Conservation (phyloP, 2,888 invertebrate species). For the Azorinus chamasolen region DNA sequence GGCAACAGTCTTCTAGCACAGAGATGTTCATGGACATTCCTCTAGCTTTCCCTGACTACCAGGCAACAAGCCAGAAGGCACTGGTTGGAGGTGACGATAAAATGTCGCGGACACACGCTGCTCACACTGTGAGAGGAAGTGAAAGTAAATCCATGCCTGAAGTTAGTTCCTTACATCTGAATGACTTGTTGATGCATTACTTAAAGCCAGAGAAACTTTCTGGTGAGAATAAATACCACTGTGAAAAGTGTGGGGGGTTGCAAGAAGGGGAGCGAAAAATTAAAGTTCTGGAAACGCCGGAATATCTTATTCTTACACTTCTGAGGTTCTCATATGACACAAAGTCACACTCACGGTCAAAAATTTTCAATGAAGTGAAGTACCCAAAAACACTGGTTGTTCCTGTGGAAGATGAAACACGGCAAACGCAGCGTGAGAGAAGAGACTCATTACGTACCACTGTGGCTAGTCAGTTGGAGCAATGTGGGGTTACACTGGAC, state of each 20-base stretch:
- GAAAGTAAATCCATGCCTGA: conserved; percentile 8
- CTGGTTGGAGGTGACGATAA: conserved; percentile 63
- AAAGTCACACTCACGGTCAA: conserved; percentile 92
- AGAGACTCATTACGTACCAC: conserved; percentile 53
- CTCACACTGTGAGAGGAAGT: not conserved
- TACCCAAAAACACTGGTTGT: conserved; percentile 84
- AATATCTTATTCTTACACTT: conserved; percentile 92
- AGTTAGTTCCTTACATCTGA: conserved; percentile 87
- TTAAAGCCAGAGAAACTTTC: conserved; percentile 92
- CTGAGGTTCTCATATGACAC: conserved; percentile 93
- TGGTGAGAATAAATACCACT: conserved; percentile 94
- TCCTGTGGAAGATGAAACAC: conserved; percentile 70
- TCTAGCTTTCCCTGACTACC: conserved; percentile 84
- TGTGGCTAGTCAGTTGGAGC: conserved; percentile 56
- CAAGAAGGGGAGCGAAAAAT: conserved; percentile 92
- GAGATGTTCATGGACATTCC: conserved; percentile 93
- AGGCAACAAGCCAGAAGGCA: conserved; percentile 55
- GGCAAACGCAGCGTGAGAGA: conserved; percentile 7
- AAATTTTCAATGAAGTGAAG: conserved; percentile 89
- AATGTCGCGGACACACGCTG: conserved; percentile 22
- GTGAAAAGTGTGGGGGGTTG: conserved; percentile 91
- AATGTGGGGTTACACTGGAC: conserved; percentile 62
- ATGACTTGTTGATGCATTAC: conserved; percentile 92
- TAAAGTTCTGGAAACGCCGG: conserved; percentile 91
- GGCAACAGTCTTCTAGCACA: conserved; percentile 90